Base-by-base conservation (phyloP, 2,888 invertebrate species). In the Eubasilissa splendida region DNA sequence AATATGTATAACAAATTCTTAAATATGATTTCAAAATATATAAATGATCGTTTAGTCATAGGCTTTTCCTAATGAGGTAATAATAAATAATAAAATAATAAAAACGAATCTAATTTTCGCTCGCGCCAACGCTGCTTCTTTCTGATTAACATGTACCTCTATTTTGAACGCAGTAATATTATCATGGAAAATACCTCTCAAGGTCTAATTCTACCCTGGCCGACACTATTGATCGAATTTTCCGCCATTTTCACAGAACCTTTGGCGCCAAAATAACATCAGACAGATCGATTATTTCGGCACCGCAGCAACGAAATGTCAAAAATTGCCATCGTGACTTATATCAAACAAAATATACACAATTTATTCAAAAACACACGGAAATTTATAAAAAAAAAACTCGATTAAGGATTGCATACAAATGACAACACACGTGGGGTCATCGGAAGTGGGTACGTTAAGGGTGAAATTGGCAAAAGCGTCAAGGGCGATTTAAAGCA, bases 241-340 rank as follows among this genome's bases (percentile, higher is more conserved):
- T 79, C 81, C 81, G 63, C 79, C 81, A 79, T 81, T 81, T 81
- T 73, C 79, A 65, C 58, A 63, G 79, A 79, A 78, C 65, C 81
- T 81, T 81, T 81, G 81, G 81, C 81, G 81, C 81, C 81, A 81
- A 81, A 81, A 81, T 77, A 78, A 79, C 76, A 65, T 65, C 58
- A 77, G 63, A 68, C 60, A 53, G 70, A 80, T 80, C 76, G 71
- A 80, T 76, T 70, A 54, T 54, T 70, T 76, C n/a, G 53, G 56
- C 50, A 59, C 42, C 66, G 52, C 2, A 52, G 10, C 53, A 52
- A 53, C 53, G 52, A 14, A 22, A 50, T 31, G 2, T 11, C 31
- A 22, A 53, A 70, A 53, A 70, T 70, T 52, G 52, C 12, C 10
- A 22, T 9, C 70, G 53, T 14, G 22, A 54, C 52, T 8, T 31